Evolutionary conservation across 1,140 invertebrate species (phyloP).

Genomic region (Sogatella furcifera): DNA sequence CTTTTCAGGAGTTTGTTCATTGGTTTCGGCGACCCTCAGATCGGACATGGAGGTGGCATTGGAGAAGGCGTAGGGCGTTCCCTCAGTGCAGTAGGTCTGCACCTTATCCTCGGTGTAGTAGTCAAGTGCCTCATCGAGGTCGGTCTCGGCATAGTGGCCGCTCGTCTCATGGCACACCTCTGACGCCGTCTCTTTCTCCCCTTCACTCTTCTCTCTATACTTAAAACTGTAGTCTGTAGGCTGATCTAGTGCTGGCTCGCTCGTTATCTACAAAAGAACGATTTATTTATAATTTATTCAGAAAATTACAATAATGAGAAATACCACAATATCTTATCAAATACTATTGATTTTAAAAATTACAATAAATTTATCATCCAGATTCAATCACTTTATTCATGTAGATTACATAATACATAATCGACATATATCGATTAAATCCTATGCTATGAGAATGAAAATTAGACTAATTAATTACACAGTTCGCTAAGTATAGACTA

Average conservation of each 20-base stretch:
- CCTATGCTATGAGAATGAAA: no score
- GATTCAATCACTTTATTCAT: no score
- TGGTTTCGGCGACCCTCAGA: conserved; percentile 43
- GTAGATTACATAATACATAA: no score
- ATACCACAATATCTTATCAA: no score
- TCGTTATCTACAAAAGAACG: background rate
- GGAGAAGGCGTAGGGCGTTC: conserved; percentile 77
- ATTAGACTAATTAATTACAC: no score
- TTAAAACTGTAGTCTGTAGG: conserved; percentile 78
- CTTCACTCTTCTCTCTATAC: conserved; percentile 69
- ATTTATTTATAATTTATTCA: no score
- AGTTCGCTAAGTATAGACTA: no score
- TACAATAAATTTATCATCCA: no score
- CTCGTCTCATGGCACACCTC: background rate
- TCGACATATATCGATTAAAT: no score
- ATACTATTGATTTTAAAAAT: no score
- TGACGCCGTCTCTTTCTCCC: background rate
- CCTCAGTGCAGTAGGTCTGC: conserved; percentile 81
- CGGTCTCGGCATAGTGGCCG: conserved; percentile 39
- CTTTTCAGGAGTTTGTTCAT: background rate
- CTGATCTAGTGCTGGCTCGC: conserved; percentile 66
- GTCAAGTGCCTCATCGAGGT: conserved; percentile 80
- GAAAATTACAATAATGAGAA: no score
- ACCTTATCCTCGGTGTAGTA: conserved; percentile 76
- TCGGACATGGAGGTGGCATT: conserved; percentile 83